Conservation (phyloP, 2,888 invertebrate genomes). For the Agrotis exclamationis region DNA sequence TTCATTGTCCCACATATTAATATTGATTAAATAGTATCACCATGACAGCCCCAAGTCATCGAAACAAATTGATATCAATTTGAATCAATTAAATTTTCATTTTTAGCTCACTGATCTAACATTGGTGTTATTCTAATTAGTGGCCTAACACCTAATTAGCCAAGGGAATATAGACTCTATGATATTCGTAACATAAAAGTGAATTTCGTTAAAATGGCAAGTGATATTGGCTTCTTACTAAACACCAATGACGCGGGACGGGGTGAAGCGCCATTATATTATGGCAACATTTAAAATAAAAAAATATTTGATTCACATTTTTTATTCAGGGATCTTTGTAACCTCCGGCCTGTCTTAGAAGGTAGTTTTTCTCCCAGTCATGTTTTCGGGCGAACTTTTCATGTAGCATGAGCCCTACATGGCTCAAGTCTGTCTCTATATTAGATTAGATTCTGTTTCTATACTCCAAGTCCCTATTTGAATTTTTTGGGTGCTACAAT, state of each 20-base stretch:
- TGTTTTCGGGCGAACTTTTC: neutral
- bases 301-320: slow-evolving; percentile 29
- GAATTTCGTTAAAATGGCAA: slow-evolving; percentile 70
- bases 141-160: slow-evolving; percentile 64
- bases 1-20: slow-evolving; percentile 11
- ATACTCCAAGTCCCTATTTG: slow-evolving; percentile 10
- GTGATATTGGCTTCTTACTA: slow-evolving; percentile 67
- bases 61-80: slow-evolving; percentile 44
- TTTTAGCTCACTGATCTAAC: slow-evolving; percentile 58
- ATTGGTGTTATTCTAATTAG: slow-evolving; percentile 59
- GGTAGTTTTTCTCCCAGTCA: neutral
- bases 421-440: neutral
- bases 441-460: neutral
- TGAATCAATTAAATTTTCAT: slow-evolving; percentile 63
- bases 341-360: slow-evolving; percentile 4
- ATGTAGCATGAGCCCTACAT: slow-evolving; percentile 17
- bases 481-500: slow-evolving; percentile 20
- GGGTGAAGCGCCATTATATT: slow-evolving; percentile 41
- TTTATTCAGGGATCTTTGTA: slow-evolving; percentile 30
- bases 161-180: slow-evolving; percentile 66
- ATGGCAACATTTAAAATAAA: slow-evolving; percentile 43
- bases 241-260: slow-evolving; percentile 49
- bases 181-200: slow-evolving; percentile 57
- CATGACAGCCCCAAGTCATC: slow-evolving; percentile 21
- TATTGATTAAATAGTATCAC: slow-evolving; percentile 35